Base-by-base conservation (phyloP, 1,140 invertebrate genomes). In the Pogonomyrmex californicus region DNA sequence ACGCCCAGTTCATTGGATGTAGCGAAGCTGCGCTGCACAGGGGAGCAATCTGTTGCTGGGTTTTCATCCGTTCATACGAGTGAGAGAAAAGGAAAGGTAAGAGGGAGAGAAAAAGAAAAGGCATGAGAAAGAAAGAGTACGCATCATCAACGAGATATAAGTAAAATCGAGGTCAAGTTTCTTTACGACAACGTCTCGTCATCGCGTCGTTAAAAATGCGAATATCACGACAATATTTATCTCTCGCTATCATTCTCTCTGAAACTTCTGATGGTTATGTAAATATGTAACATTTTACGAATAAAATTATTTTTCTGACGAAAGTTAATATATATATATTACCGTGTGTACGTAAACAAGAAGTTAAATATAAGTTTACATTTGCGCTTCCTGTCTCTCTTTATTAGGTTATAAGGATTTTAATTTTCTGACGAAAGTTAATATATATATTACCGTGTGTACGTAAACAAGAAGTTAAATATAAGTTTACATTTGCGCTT, bases 31-130 rank as follows among this genome's bases (percentile, higher is more conserved):
- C 36, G 12, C 44, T 81, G 54, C 77, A 66, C 68, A 73, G 65
- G 58, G 44, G 65, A 90, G 81, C 89, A 88, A 91, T 91, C 88
- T 91, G 89, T 90, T 90, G 89, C 88, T 91, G 79, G 86, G 81
- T 73, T 90, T 49, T 86, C 81, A 88, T 90, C 76, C 58, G 12
- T 44, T 36, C 33, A n/a, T 10, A 2, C 6, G 6, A 23, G 3
- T 30, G 51, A 41, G 58, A 86, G 77, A 87, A n/a, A 33, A 76
- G 23, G 33, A 12, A 33, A 73, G 10, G 12, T 2, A 33, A 6
- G 10, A 4, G 23, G 14, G 12, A 7, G 7, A 44, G 7, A 10
- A 23, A 66, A 51, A 41, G 4, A 4, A 58, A 17, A 23, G 6
- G 12, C 17, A 17, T 6, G 7, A 17, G 51, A 60, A 75, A 49